Conservation (phyloP, 2,888 invertebrate species). For the Ormyrus rosae region DNA sequence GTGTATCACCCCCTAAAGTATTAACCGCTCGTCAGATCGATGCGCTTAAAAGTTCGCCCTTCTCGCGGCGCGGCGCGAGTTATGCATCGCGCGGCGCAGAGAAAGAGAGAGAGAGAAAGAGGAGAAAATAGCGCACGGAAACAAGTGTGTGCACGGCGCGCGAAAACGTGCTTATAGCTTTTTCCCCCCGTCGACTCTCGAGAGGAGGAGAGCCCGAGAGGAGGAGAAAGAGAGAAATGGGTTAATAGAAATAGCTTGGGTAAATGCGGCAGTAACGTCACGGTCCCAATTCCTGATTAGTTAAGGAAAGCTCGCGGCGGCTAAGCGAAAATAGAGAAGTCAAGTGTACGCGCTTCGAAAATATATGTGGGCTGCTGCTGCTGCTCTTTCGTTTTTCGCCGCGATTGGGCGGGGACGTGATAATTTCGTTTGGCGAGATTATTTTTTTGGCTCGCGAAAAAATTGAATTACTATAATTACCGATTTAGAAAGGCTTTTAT, state of each 20-base stretch:
- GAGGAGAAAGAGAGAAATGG: constrained; percentile 43
- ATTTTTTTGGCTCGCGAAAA: no score
- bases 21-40: background rate
- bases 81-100: background rate
- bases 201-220: background rate
- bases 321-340: background rate
- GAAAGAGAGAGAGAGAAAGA: no score
- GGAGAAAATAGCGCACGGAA: constrained; percentile 37
- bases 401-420: no score
- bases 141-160: constrained; percentile 15
- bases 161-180: constrained; percentile 40
- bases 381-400: no score
- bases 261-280: constrained; percentile 16
- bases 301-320: no score
- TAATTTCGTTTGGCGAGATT: no score
- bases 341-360: background rate
- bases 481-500: no score
- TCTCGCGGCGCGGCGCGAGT: background rate
- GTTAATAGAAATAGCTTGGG: constrained; percentile 55
- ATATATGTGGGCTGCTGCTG: no score
- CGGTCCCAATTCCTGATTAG: no score
- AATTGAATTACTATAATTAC: no score
- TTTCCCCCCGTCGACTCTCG: background rate
- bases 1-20: background rate
- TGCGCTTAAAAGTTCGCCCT: background rate